phyloP scores from a whole-genome alignment of 2,113 vertebrate species.

The Pongo pygmaeus region DNA sequence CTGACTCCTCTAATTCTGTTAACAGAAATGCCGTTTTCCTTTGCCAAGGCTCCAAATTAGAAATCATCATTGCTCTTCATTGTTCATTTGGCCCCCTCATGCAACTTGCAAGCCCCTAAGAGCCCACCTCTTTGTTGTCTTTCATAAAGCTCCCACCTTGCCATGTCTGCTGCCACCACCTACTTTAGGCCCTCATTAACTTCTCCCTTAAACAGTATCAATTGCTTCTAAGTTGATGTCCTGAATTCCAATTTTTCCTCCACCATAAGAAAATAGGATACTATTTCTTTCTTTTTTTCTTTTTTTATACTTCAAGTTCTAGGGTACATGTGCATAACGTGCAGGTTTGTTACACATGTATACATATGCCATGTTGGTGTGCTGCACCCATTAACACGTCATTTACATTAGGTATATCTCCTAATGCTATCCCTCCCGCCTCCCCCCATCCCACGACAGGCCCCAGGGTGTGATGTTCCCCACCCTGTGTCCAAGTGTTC shows the following conservation, averaged over 20 bases:
- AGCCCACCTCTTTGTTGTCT: neutral
- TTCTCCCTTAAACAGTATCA: neutral
- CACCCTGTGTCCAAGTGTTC: no score
- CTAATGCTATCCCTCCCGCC: no score
- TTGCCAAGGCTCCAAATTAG: neutral
- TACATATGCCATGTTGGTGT: no score
- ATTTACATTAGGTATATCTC: no score
- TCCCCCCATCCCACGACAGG: no score
- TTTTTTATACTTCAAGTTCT: no score
- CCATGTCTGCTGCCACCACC: neutral
- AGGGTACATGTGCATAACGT: no score
- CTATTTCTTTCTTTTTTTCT: no score
- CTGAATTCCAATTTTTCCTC: neutral
- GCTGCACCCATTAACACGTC: no score
- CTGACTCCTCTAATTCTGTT: neutral
- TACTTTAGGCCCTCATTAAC: neutral
- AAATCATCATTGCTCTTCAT: no score
- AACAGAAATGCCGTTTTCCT: neutral
- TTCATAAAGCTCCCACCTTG: neutral
- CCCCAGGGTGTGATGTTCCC: no score
- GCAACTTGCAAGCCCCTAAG: neutral
- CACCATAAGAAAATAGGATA: neutral
- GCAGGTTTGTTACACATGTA: no score
- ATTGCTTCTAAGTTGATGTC: neutral
- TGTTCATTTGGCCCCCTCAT: neutral